Conservation (phyloP, 1,140 invertebrate genomes). For the Branchinecta lynchi region DNA sequence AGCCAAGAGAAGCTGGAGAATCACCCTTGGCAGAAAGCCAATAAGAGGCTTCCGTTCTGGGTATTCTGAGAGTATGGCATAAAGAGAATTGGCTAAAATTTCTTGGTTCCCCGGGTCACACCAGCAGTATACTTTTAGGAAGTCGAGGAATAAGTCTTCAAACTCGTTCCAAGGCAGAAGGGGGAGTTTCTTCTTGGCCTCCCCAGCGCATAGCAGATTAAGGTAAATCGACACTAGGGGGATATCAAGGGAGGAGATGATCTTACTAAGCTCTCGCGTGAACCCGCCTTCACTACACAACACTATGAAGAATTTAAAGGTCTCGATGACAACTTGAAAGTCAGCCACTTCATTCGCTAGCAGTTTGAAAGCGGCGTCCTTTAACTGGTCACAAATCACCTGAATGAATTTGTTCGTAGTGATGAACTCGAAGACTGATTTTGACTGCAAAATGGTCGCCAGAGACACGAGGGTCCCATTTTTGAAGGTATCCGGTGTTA, state of each 20-base stretch:
- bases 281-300: neutral
- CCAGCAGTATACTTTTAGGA: conserved; percentile 48
- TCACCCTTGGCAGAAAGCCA: conserved; percentile 67
- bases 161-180: conserved; percentile 23
- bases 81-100: conserved; percentile 57
- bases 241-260: neutral
- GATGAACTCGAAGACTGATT: neutral
- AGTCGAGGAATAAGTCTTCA: conserved; percentile 32
- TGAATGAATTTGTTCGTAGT: neutral
- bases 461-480: neutral
- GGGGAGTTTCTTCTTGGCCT: neutral
- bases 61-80: conserved; percentile 47
- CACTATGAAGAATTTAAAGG: neutral
- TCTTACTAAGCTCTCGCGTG: neutral
- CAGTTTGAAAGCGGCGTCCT: neutral
- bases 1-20: conserved; percentile 67
- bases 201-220: neutral
- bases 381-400: neutral
- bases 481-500: neutral
- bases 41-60: conserved; percentile 35
- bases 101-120: conserved; percentile 71
- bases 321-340: neutral
- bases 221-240: neutral
- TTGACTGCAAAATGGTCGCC: neutral
- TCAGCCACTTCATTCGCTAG: neutral